A percentile compares a stretch with the other conserved stretches of the same genome.
These are phyloP conservation scores for Ceratoteleas bidentatus DNA, from an alignment of 1,140 invertebrate genomes.

Conservation along the genomic window DNA sequence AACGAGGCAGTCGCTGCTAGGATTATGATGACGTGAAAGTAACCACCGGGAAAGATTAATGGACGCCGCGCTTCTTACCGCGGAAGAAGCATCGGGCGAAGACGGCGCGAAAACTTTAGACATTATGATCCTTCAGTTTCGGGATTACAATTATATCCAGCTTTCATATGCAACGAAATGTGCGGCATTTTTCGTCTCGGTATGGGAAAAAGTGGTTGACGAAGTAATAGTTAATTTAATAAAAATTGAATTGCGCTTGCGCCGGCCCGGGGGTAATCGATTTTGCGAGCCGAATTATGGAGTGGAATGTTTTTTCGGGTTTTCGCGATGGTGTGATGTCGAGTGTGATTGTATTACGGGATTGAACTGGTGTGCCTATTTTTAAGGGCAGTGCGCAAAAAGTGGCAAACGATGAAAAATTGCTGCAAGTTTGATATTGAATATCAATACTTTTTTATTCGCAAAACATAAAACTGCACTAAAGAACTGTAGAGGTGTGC, in stretches of 20 bases:
- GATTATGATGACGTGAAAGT: conserved; percentile 57
- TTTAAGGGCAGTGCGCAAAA: no score
- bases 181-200: neutral
- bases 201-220: neutral
- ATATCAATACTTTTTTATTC: no score
- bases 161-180: conserved; percentile 24
- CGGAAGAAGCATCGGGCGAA: conserved; percentile 38
- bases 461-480: no score
- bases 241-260: neutral
- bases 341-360: no score
- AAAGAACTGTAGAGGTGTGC: no score
- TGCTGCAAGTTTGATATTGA: no score
- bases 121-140: conserved; percentile 40
- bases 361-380: no score
- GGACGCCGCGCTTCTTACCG: conserved; percentile 27
- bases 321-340: no score
- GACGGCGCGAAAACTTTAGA: conserved; percentile 40
- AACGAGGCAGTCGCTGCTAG: conserved; percentile 51
- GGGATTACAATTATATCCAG: conserved; percentile 43
- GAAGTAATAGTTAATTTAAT: neutral
- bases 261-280: no score
- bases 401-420: no score
- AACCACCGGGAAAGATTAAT: conserved; percentile 61
- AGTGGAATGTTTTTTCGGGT: no score
- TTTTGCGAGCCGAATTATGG: no score